Evolutionary conservation across 2,888 invertebrate genomes (phyloP), one percentile per base, ranked within the genome.

Genomic region (Chydorus sphaericus): DNA sequence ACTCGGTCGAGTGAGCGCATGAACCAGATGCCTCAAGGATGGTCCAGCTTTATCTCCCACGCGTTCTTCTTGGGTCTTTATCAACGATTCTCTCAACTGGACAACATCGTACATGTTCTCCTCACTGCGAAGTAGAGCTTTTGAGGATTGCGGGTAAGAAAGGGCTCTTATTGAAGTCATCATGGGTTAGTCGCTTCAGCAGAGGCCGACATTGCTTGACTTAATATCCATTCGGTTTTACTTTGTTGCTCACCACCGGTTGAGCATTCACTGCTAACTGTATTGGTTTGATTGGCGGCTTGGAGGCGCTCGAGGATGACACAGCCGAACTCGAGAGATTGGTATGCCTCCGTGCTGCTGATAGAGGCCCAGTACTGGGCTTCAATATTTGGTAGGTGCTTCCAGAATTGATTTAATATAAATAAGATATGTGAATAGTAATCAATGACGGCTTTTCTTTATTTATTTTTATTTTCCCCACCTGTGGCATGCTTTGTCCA

Each of bases 131-230:
- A 97, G 73, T 81, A 96, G 84, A 20, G 90, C 82, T 68, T 92
- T n/a, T 91, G 68, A 91, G 88, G 55, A 93, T 73, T 1, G 89
- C 83, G 1, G 94, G 92, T 59, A 92, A 72, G 44, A 96, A 69
- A 6, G 73, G 73, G 48, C 75, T 77, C 64, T 83, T 81, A n/a
- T 83, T 81, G 63, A 93, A 88, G 54, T 86, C 85, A 0, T 76
- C 75, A 59, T 77, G 74, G 18, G 72, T 74, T 14, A 85, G 68
- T 57, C 77, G 72, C 16, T 73, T 76, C 26, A 91, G 71, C 54
- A 89, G 71, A 16, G 80, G 78, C 30, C 75, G 74, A 64, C 84
- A 83, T 1, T 79, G 79, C 58, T 74, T 71, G 54, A 89, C 79
- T 59, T 82, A 74, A 63, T 79, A 77, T 7, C 78, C 71, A 61